Evolutionary conservation across 2,888 invertebrate genomes (phyloP).

Genomic region (Callyntrura guangdongensis): DNA sequence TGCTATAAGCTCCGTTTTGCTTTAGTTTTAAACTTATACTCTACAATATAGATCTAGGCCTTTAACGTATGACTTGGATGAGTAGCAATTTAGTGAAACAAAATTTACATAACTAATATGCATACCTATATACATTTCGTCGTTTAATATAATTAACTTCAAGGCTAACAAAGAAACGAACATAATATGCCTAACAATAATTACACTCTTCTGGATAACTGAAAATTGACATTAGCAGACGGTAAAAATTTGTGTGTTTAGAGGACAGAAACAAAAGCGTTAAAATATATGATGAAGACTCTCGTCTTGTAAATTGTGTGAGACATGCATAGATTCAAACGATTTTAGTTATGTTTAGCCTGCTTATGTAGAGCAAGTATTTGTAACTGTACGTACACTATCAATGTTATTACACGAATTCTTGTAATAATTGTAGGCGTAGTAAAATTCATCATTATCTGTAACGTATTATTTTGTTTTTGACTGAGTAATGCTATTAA

Average conservation of each 20-base stretch:
- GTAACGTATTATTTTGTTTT: conserved; percentile 77
- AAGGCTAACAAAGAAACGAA: conserved; percentile 43
- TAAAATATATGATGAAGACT: conserved; percentile 50
- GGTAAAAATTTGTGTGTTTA: conserved; percentile 8
- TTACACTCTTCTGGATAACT: not conserved
- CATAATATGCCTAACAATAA: conserved; percentile 20
- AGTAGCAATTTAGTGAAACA: conserved; percentile 40
- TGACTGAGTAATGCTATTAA: conserved; percentile 79
- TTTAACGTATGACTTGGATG: conserved; percentile 9
- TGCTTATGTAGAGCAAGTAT: conserved; percentile 31
- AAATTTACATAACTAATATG: conserved; percentile 49
- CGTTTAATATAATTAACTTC: conserved; percentile 31
- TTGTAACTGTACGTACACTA: conserved; percentile 12
- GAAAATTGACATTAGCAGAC: conserved; percentile 34
- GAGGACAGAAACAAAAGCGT: conserved; percentile 38
- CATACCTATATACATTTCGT: no score
- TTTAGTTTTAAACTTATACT: conserved; percentile 20
- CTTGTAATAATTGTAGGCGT: conserved; percentile 59
- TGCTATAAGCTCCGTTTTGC: conserved; percentile 45
- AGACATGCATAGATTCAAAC: conserved; percentile 24
- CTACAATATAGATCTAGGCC: not conserved
- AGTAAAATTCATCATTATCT: conserved; percentile 77
- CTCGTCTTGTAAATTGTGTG: conserved; percentile 44
- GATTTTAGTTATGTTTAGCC: conserved; percentile 20
- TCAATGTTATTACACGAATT: conserved; percentile 35